Evolutionary conservation across 1,140 invertebrate species (phyloP), one percentile per base, ranked within the genome.

Genomic region (Procambarus clarkii): DNA sequence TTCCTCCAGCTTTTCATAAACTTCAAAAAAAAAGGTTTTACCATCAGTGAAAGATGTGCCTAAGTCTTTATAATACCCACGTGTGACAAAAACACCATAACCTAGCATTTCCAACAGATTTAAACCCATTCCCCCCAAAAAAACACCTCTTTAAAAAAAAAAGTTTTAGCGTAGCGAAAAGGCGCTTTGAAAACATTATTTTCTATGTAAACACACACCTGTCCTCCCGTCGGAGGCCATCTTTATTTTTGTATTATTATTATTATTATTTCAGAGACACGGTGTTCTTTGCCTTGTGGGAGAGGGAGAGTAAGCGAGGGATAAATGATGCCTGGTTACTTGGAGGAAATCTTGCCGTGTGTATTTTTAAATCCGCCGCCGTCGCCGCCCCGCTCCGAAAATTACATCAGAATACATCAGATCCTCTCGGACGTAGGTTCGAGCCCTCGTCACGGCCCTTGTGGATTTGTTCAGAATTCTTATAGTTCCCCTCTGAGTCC

Each of bases 161-260:
- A 48, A 7, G 21, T 15, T 3, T 21, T 48, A 48, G 21, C 18
- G 77, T 21, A 34, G 77, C 77, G 3, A 48, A 24, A 74, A 74
- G 69, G 69, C 48, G 13, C 15, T 79, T 50, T 48, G 77, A 46
- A 79, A 1, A 79, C 77, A 79, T 79, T 79, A 79, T 79, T 79
- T 79, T 79, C 1, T 48, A n/a, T 74, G 69, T 74, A n/a, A 74
- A 74, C 69, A 74, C 69, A 74, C n/a, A 48, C 45, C 15, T 11
- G 45, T 3, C 77, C 15, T 46, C 45, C 77, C 7, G 48, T 21
- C 7, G 21, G 9, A 34, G 50, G 50, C 13, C 34, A 34, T 54
- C 50, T 54, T 3, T 54, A n/a, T 54, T 54, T 54, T 54, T 54
- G 8, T 54, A 79, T 15, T 79, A 44, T 34, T 77, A 77, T 46